A percentile compares a stretch with the other conserved stretches of the same genome.
Conservation (phyloP, 2,888 invertebrate genomes). For the Yponomeuta cagnagella region DNA sequence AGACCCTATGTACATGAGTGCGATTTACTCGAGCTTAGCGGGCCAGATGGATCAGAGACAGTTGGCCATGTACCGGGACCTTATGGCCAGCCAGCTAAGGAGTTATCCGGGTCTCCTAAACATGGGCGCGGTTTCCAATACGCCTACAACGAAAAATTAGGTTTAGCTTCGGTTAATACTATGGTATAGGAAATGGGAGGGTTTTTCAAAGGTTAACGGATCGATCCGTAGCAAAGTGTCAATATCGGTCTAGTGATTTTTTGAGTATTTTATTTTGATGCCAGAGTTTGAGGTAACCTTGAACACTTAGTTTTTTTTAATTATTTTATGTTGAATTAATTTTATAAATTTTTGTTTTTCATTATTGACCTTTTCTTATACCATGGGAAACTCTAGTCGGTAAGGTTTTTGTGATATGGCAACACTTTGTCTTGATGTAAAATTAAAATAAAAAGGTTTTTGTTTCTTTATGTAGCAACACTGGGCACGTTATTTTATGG, state of each 20-base stretch:
- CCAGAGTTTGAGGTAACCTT: no score
- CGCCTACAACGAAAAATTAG: constrained; percentile 66
- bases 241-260: no score
- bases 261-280: no score
- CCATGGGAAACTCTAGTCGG: constrained; percentile 14
- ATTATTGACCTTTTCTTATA: no score
- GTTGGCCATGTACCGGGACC: constrained; percentile 59
- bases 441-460: constrained; percentile 1
- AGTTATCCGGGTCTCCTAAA: constrained; percentile 51
- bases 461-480: constrained; percentile 12
- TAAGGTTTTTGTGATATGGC: constrained; percentile 21
- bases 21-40: constrained; percentile 52
- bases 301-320: no score
- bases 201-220: neutral
- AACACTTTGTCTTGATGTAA: constrained; percentile 15
- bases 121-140: constrained; percentile 37
- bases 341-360: no score
- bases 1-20: constrained; percentile 59
- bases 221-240: no score
- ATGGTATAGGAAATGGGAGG: neutral
- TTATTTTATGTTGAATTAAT: no score
- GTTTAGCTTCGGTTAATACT: neutral
- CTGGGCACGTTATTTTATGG: neutral
- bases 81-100: constrained; percentile 54
- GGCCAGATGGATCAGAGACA: constrained; percentile 63